These are phyloP conservation scores for Pomatorhinus ruficollis DNA, from an alignment of 2,113 vertebrate species.

Conservation along the genomic window DNA sequence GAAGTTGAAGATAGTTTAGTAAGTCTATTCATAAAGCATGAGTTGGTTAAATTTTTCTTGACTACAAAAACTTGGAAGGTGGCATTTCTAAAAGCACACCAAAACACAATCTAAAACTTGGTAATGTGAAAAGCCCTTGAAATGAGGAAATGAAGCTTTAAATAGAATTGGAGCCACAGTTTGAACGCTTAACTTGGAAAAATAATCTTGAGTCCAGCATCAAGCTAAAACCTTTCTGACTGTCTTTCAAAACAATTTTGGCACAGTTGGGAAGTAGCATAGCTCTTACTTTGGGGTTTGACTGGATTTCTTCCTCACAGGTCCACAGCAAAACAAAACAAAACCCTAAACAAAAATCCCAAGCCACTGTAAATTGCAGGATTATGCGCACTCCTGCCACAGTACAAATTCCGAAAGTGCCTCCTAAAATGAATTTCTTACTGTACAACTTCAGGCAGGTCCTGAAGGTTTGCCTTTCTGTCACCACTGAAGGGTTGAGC, in stretches of 20 bases:
- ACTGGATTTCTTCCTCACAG: background rate
- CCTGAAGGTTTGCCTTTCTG: background rate
- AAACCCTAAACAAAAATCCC: background rate
- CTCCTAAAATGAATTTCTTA: background rate
- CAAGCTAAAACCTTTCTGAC: background rate
- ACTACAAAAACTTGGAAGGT: background rate
- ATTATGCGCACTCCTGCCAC: background rate
- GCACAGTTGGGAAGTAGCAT: background rate
- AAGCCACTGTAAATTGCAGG: background rate
- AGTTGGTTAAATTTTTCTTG: background rate
- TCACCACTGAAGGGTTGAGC: background rate
- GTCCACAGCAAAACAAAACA: background rate
- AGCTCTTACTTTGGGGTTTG: background rate
- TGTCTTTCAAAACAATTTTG: background rate
- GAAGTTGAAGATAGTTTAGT: background rate
- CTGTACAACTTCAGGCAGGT: background rate
- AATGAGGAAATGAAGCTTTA: background rate
- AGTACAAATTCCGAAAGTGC: background rate
- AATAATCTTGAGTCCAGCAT: background rate
- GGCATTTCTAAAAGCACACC: background rate
- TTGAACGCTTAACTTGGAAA: background rate
- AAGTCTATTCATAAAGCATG: background rate
- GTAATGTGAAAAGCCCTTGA: background rate
- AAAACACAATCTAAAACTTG: background rate
- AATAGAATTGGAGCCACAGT: background rate